Evolutionary conservation across 2,113 vertebrate species (phyloP), one percentile per base, ranked within the genome.

Genomic region (Dipodomys stephensi): DNA sequence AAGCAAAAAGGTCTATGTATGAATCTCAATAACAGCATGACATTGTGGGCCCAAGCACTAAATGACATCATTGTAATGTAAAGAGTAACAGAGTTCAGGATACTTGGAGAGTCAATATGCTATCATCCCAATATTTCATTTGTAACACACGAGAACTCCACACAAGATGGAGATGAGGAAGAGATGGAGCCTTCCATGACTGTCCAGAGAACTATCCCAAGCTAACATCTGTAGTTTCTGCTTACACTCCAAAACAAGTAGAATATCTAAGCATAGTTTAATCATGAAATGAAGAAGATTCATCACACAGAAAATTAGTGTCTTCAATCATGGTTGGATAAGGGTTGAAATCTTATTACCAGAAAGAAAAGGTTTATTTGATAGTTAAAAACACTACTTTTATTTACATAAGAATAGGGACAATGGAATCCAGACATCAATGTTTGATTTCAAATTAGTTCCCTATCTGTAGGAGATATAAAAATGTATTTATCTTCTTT

Each of bases 201-300:
- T 19, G 23, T 11, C 10, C 18, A 30, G 25, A n/a, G 32, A 16
- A 80, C 0, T 4, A 1, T 2, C 12, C 18, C n/a, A 13, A 25
- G 46, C 19, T 6, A 23, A 2, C 64, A 84, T 64, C 53, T 92
- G 44, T 20, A 7, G 46, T 22, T 71, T 88, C 27, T 69, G 27
- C 19, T 64, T 80, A 10, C 4, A 11, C 49, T 87, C 3, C 46
- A 73, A 15, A 82, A 28, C n/a, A 82, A 65, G 44, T 69, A 11
- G 44, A 64, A 57, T 71, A 39, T 10, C 7, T 22, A 46, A 74
- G 10, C 5, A 18, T 11, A 4, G n/a, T 81, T 69, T 82, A 4
- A 91, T 32, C 18, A 88, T 15, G 18, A 49, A 7, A 20, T 0
- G n/a, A 20, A 39, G 15, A 60, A 10, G 46, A 53, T 72, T 28